Evolutionary conservation across 1,140 invertebrate genomes (phyloP).

Genomic region (Calephelis virginiensis): DNA sequence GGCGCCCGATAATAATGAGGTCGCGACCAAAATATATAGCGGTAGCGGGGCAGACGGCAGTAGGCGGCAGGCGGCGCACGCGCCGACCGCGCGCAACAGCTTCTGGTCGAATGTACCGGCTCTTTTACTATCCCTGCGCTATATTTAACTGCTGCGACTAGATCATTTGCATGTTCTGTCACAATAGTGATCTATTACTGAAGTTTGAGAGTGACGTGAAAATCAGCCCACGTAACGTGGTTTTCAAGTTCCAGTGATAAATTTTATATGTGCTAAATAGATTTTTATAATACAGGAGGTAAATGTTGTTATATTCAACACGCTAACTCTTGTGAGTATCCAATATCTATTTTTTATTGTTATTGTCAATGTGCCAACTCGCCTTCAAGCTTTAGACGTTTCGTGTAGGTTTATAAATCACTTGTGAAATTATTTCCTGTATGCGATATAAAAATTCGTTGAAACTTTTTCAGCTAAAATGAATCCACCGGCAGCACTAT

Average conservation of each 20-base stretch:
- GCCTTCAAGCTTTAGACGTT: conserved; percentile 35
- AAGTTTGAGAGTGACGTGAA: conserved; percentile 52
- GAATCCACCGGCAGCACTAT: conserved; percentile 91
- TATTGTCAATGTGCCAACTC: conserved; percentile 66
- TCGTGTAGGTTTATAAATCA: conserved; percentile 36
- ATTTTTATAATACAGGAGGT: conserved; percentile 43
- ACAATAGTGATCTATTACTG: conserved; percentile 51
- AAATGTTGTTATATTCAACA: conserved; percentile 48
- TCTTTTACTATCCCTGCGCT: conserved; percentile 63
- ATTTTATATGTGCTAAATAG: neutral
- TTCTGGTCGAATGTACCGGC: conserved; percentile 53
- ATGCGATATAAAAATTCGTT: conserved; percentile 19
- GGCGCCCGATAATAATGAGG: conserved; percentile 68
- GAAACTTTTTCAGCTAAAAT: conserved; percentile 61
- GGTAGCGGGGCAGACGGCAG: conserved; percentile 54
- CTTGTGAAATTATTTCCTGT: conserved; percentile 23
- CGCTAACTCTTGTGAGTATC: conserved; percentile 60
- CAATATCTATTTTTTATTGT: conserved; percentile 56
- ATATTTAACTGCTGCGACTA: conserved; percentile 69
- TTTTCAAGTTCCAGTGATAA: conserved; percentile 19
- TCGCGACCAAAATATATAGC: conserved; percentile 73
- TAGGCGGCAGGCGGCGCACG: conserved; percentile 70
- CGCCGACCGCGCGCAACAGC: conserved; percentile 65
- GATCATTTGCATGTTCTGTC: conserved; percentile 65
- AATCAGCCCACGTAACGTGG: conserved; percentile 24